Base-by-base conservation (phyloP, 2,888 invertebrate species). In the Drosophila seclusa region DNA sequence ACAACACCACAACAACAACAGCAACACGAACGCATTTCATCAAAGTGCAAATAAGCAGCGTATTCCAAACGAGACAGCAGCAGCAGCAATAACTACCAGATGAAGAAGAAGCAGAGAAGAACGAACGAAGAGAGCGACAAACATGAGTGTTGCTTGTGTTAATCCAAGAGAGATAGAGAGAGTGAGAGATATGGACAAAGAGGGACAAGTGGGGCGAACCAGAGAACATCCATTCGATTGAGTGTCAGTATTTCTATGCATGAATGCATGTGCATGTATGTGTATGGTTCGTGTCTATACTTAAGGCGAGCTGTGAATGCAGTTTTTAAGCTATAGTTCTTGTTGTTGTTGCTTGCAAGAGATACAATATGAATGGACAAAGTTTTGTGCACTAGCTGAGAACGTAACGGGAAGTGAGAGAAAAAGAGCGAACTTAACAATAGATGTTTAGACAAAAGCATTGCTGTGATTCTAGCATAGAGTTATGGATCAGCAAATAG, bases 41-140 rank as follows among this genome's bases (percentile, higher is more conserved):
- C 87, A 84, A 90, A 88, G 90, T 85, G 88, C 90, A 90, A 88
- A 88, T 90, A 90, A 90, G 83, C 86, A 83, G 78, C 76, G 85
- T 78, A 83, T 81, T 85, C 80, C 80, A 81, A 89, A 76, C 85
- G 82, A 83, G 72, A 65, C 79, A 73, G 50, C 63, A 34, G 70
- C 49, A 32, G 29, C 34, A 71, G 54, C 54, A 73, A 40, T 61
- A 52, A 50, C 61, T 65, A 65, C 49, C 61, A 62, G 57, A 53
- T 68, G 68, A 38, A 58, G 18, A 21, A 50, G 75, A 67, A 38
- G 27, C 62, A 21, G 32, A 55, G 49, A 64, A 73, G 62, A 75
- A 67, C 66, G 59, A 48, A 55, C 53, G 53, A 60, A 49, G 24
- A 60, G 59, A 53, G 54, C 40, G 29, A 63, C 38, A 52, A 45